phyloP scores from a whole-genome alignment of 2,113 vertebrate species.

The Aleadryas rufinucha region DNA sequence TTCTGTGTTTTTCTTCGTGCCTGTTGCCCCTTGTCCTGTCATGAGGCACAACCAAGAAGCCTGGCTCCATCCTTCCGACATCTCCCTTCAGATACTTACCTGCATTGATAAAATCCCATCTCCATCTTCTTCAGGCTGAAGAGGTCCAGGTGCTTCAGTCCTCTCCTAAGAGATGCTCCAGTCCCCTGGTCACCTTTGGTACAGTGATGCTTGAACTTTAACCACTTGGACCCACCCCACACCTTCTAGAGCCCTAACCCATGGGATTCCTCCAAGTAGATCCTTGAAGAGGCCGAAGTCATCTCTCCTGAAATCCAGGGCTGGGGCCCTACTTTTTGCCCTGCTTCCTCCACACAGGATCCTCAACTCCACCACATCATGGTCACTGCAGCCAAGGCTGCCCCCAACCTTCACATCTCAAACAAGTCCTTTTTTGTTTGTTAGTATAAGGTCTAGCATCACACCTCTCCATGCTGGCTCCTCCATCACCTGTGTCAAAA shows the following conservation, averaged over 20 bases:
- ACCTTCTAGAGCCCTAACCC: neutral
- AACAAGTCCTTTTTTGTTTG: neutral
- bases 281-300: neutral
- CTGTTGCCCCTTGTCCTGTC: neutral
- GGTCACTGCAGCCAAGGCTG: neutral
- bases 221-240: neutral
- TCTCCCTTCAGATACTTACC: neutral
- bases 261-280: neutral
- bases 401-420: neutral
- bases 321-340: neutral
- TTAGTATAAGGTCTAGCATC: neutral
- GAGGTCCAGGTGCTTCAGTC: neutral
- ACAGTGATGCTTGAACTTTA: neutral
- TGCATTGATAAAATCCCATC: neutral
- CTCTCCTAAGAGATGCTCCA: neutral
- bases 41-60: neutral
- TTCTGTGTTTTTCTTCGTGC: neutral
- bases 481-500: neutral
- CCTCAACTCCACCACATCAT: neutral
- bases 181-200: neutral
- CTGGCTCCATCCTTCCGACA: neutral
- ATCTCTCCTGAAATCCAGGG: neutral
- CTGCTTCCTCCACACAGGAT: neutral
- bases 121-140: neutral
- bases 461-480: neutral